Percentiles rank a stretch among this genome's conserved stretches.
Evolutionary conservation across 1,140 invertebrate genomes (phyloP).

Genomic region (Vollenhovia emeryi): DNA sequence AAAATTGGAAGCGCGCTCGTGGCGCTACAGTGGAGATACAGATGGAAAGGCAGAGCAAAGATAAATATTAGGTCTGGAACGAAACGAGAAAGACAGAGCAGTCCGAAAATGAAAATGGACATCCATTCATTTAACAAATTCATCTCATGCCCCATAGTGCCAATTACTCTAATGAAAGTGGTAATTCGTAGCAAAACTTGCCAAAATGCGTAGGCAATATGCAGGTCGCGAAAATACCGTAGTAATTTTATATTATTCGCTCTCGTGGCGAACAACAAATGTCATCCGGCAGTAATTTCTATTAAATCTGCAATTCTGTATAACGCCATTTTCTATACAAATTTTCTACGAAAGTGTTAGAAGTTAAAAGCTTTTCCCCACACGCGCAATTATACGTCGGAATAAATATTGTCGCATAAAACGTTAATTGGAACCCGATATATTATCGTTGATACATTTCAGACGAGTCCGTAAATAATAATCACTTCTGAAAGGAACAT

Average conservation of each 20-base stretch:
- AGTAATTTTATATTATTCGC: background rate
- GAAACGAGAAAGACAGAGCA: conserved; percentile 24
- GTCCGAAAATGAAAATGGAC: conserved; percentile 47
- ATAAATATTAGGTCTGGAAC: conserved; percentile 39
- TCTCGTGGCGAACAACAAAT: background rate
- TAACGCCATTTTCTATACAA: background rate
- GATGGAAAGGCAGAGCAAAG: conserved; percentile 21
- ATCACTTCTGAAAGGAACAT: background rate
- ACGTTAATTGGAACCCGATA: background rate
- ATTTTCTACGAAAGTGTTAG: background rate
- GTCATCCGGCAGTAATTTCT: background rate
- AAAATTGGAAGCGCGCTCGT: conserved; percentile 21
- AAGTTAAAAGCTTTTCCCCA: conserved; percentile 1
- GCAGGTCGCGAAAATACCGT: background rate
- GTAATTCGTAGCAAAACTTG: background rate
- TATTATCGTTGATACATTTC: background rate
- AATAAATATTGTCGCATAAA: background rate
- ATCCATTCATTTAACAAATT: conserved; percentile 35
- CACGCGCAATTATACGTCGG: background rate
- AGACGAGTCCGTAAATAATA: conserved; percentile 4
- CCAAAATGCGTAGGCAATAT: background rate
- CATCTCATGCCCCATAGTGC: background rate
- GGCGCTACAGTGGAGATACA: conserved; percentile 12
- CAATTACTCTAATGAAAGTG: conserved; percentile 47
- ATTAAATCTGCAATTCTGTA: background rate